phyloP scores from a whole-genome alignment of 2,113 vertebrate species.

The Heptranchias perlo region DNA sequence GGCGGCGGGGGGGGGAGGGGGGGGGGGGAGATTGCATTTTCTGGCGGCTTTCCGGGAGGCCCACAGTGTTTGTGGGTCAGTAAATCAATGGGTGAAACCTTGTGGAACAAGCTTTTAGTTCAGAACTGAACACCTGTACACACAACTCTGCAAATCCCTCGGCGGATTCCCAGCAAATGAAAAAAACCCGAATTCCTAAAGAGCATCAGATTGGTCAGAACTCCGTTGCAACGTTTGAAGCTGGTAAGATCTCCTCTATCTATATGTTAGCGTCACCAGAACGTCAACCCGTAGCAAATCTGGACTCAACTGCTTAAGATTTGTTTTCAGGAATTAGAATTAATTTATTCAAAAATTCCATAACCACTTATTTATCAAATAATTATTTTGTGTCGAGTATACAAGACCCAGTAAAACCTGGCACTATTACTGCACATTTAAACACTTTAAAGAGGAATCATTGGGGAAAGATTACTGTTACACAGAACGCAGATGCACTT shows the following conservation, averaged over 20 bases:
- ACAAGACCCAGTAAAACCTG: background rate
- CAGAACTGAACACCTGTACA: slow-evolving; percentile 54
- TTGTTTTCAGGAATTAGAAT: background rate
- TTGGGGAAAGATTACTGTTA: background rate
- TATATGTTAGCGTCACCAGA: background rate
- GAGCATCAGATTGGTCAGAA: background rate
- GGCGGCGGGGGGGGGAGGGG: background rate
- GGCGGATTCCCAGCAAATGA: background rate
- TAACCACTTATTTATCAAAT: background rate
- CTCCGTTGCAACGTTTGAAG: background rate
- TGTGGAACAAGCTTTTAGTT: slow-evolving; percentile 48
- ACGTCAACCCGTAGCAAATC: background rate
- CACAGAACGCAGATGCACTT: background rate
- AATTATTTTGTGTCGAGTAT: background rate
- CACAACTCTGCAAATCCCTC: slow-evolving; percentile 52
- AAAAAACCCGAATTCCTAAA: slow-evolving; percentile 41
- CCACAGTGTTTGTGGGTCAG: background rate
- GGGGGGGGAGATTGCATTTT: background rate
- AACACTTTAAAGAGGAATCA: background rate
- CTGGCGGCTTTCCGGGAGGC: background rate
- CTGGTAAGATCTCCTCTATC: background rate
- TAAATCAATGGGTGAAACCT: slow-evolving; percentile 55
- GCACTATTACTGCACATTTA: background rate
- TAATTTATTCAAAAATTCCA: background rate
- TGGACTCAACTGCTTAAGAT: background rate